A percentile compares a stretch with the other conserved stretches of the same genome.
Conservation (phyloP, 2,888 invertebrate genomes). For the Conus canariensis region DNA sequence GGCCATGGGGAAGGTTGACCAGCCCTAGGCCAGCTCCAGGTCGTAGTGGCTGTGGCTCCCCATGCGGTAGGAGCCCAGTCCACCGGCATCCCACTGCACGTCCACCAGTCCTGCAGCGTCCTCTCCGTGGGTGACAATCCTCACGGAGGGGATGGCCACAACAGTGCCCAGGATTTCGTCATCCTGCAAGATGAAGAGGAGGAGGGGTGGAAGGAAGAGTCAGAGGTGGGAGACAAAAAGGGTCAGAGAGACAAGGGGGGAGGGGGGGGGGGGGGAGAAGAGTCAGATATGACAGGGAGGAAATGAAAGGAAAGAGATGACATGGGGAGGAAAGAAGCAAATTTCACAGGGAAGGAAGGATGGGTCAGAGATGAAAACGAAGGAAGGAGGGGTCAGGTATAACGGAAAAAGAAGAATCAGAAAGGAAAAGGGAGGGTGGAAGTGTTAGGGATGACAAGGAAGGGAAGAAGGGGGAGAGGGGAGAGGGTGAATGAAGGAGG, state of each 20-base stretch:
- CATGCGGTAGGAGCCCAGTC: conserved; percentile 12
- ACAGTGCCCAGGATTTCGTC: not conserved
- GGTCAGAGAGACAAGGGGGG: not conserved
- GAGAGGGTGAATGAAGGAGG: not conserved
- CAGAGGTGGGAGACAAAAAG: not conserved
- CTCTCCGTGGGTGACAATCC: too few species aligned
- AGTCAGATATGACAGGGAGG: not conserved
- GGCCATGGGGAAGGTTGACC: not conserved
- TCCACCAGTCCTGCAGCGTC: not conserved
- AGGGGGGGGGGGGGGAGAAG: not conserved
- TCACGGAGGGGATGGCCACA: not conserved
- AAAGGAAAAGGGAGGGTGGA: not conserved
- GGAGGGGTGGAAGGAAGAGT: not conserved
- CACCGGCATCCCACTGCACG: conserved; percentile 14
- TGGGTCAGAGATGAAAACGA: not conserved
- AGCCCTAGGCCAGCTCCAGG: not conserved
- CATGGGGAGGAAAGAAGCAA: not conserved
- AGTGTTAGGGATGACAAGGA: not conserved
- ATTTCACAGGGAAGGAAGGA: not conserved
- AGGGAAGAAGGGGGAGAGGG: not conserved
- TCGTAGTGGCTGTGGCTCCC: not conserved
- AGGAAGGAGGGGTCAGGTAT: not conserved
- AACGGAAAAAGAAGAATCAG: not conserved
- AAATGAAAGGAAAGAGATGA: not conserved
- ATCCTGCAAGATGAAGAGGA: not conserved